Evolutionary conservation across 2,113 vertebrate species (phyloP).

Genomic region (Asarcornis scutulata): DNA sequence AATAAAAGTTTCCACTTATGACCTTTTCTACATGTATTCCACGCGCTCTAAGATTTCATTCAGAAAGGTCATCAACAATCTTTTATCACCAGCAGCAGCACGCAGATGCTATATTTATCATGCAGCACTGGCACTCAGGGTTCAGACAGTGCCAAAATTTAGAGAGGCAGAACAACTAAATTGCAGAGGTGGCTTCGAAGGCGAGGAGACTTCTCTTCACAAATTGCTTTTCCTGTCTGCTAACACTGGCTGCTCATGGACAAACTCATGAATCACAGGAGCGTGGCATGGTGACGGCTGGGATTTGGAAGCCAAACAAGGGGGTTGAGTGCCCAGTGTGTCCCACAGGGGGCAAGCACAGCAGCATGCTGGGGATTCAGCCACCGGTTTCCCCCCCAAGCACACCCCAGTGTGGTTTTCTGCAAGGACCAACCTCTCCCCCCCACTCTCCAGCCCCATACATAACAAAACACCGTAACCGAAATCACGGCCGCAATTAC

Average conservation of each 20-base stretch:
- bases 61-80: constrained; percentile 81
- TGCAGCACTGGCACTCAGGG: background rate
- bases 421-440: background rate
- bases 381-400: no score
- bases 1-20: constrained; percentile 63
- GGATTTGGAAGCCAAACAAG: accelerated
- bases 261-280: background rate
- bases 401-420: background rate
- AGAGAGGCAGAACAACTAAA: background rate
- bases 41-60: constrained; percentile 81
- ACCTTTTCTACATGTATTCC: constrained; percentile 84
- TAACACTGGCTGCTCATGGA: accelerated
- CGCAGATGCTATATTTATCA: background rate
- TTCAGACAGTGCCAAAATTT: background rate
- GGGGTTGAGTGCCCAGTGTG: accelerated
- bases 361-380: accelerated
- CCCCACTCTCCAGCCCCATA: accelerated
- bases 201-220: background rate
- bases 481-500: background rate
- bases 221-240: background rate
- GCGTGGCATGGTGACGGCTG: accelerated
- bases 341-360: accelerated
- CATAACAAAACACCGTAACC: accelerated
- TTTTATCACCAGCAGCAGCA: constrained; percentile 44
- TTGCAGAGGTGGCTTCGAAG: background rate